These are phyloP conservation scores for Drosophila neutralis DNA, from an alignment of 2,888 invertebrate genomes.

Conservation along the genomic window DNA sequence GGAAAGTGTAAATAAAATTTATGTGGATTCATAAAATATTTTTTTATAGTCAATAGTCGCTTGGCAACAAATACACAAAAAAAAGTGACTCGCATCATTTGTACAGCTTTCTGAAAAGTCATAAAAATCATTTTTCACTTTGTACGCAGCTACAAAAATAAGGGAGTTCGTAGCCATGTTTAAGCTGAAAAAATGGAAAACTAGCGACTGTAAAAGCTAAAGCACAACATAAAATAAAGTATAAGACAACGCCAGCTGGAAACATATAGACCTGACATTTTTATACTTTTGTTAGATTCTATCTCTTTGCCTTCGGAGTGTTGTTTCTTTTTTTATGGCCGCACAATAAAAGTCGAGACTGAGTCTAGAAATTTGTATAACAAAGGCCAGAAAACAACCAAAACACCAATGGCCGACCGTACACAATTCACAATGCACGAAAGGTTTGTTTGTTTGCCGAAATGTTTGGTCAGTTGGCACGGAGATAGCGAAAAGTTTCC, in stretches of 20 bases:
- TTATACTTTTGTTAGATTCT: conserved; percentile 50
- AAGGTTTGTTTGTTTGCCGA: conserved; percentile 62
- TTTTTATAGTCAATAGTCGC: conserved; percentile 44
- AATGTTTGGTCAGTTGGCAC: conserved; percentile 52
- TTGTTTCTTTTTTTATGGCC: conserved; percentile 49
- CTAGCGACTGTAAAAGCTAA: conserved; percentile 4
- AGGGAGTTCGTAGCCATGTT: conserved; percentile 17
- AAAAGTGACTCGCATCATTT: conserved; percentile 57
- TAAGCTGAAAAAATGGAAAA: conserved; percentile 6
- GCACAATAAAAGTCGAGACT: conserved; percentile 43
- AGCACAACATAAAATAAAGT: conserved; percentile 15
- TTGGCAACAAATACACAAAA: conserved; percentile 44
- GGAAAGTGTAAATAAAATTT: conserved; percentile 36
- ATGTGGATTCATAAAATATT: conserved; percentile 31
- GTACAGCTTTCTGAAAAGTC: conserved; percentile 49
- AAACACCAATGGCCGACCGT: conserved; percentile 20
- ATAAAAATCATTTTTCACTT: conserved; percentile 63
- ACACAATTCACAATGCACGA: conserved; percentile 33
- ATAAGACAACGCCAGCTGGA: conserved; percentile 33
- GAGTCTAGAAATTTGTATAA: conserved; percentile 25
- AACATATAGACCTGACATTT: conserved; percentile 54
- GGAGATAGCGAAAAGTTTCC: conserved; percentile 66
- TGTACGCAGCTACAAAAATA: conserved; percentile 17
- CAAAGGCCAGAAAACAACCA: conserved; percentile 15
- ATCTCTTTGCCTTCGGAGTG: conserved; percentile 17